Evolutionary conservation across 2,113 vertebrate genomes (phyloP), one percentile per base, ranked within the genome.

Genomic region (Gobio gobio): DNA sequence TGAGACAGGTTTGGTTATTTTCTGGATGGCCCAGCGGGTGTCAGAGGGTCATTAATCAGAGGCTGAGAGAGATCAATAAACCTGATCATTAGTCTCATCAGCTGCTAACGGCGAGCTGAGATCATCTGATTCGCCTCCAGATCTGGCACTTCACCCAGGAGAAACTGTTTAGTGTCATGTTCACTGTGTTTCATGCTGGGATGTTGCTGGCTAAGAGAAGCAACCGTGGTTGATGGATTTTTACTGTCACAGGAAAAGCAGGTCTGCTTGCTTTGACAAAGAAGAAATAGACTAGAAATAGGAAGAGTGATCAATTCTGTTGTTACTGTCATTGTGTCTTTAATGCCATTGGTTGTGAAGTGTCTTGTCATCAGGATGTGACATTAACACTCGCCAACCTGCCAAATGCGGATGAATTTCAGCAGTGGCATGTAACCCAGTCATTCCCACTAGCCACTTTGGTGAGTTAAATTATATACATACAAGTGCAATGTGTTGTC

Each of bases 1-100:
- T 86, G 83, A 87, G 56, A 84, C 40, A 20, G 33, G 59, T 51
- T 81, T 64, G 78, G 78, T 63, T 24, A 26, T 29, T n/a, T 80
- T 78, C 76, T 29, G 75, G 75, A 77, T 36, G 8, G 29, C 26
- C 43, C n/a, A 80, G 59, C 3, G 10, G 45, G 58, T 66, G 78
- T 81, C 59, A 8, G 61, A 20, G 61, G 24, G 61, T 51, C 79
- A 51, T 81, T 68, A 51, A 68, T 81, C 61, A 68, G 86, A 85
- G 74, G 63, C 45, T 12, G 54, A 82, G 75, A 74, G 83, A 61
- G 47, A 61, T 81, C 61, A 68, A 81, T 81, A 81, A 80, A 64
- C 58, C 58, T 47, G 78, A 80, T 80, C 79, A 36, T 81, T 81
- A 68, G 61, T 81, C 61, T 81, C 61, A 68, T 81, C 61, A 22